Percentiles rank a stretch among this genome's conserved stretches.
Conservation (phyloP, 2,888 invertebrate species). For the Drosophila melanosoma region DNA sequence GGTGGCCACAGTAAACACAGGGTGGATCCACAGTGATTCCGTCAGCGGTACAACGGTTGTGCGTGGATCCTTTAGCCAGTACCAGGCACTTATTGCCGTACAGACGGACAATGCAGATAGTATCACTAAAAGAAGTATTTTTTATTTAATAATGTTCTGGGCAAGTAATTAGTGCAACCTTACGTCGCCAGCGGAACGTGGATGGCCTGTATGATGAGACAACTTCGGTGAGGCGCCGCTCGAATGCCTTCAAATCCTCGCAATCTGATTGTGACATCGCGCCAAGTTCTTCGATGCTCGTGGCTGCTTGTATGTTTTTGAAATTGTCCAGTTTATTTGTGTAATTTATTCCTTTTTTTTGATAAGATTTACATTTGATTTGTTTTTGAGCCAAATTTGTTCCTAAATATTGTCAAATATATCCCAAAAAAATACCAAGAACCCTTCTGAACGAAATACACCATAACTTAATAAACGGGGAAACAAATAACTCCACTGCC, state of each 20-base stretch:
- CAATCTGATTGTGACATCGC: conserved; percentile 94
- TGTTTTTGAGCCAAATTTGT: conserved; percentile 58
- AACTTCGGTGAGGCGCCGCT: conserved; percentile 98
- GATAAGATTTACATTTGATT: conserved; percentile 74
- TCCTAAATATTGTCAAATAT: conserved; percentile 33
- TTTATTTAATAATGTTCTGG: neutral
- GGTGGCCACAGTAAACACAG: conserved; percentile 96
- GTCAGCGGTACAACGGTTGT: conserved; percentile 96
- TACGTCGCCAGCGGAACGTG: conserved; percentile 98
- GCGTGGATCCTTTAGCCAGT: conserved; percentile 97
- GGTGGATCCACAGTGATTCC: conserved; percentile 96
- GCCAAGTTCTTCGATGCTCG: conserved; percentile 76
- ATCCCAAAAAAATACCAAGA: conserved; percentile 32
- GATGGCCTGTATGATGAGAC: conserved; percentile 97
- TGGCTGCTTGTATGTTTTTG: conserved; percentile 68
- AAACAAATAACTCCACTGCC: neutral
- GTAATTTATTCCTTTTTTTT: conserved; percentile 54
- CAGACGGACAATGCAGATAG: conserved; percentile 94
- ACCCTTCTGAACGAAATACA: conserved; percentile 1
- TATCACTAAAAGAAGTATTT: conserved; percentile 88
- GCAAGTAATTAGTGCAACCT: conserved; percentile 80
- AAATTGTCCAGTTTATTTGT: conserved; percentile 75
- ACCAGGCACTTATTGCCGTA: conserved; percentile 97
- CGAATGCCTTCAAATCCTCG: conserved; percentile 99
- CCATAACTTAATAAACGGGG: neutral